Percentiles rank a stretch among this genome's conserved stretches.
Conservation (phyloP, 2,113 vertebrate species). For the Hipposideros armiger region DNA sequence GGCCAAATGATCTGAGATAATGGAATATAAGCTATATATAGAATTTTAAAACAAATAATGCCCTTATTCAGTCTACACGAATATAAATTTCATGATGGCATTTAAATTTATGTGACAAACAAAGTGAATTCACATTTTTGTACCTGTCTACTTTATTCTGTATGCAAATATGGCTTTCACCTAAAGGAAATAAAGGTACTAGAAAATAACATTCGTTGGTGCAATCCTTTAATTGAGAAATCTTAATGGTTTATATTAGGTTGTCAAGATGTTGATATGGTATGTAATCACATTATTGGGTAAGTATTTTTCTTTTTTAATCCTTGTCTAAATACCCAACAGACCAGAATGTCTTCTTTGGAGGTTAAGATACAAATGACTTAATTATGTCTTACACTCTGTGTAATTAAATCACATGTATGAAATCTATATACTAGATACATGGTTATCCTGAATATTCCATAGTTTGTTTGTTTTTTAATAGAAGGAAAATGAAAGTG, state of each 20-base stretch:
- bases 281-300: slow-evolving; percentile 72
- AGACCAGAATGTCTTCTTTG: slow-evolving; percentile 79
- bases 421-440: slow-evolving; percentile 79
- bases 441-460: slow-evolving; percentile 73
- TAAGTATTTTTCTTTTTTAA: slow-evolving; percentile 61
- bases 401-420: slow-evolving; percentile 82
- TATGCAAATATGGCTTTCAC: background rate
- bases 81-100: background rate
- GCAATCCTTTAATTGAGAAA: background rate
- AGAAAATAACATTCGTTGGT: background rate
- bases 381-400: slow-evolving; percentile 80
- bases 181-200: background rate
- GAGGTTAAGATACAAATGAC: slow-evolving; percentile 82
- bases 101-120: slow-evolving; percentile 54
- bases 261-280: slow-evolving; percentile 15
- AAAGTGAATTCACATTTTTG: slow-evolving; percentile 17
- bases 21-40: background rate
- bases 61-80: background rate
- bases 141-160: background rate
- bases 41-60: slow-evolving; percentile 43
- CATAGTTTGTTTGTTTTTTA: slow-evolving; percentile 66
- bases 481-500: slow-evolving; percentile 56
- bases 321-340: slow-evolving; percentile 70
- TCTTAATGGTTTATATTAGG: slow-evolving; percentile 47
- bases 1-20: slow-evolving; percentile 34